Evolutionary conservation across 2,797 vertebrate species (phyloP).

Genomic region (Sciurus vulgaris): DNA sequence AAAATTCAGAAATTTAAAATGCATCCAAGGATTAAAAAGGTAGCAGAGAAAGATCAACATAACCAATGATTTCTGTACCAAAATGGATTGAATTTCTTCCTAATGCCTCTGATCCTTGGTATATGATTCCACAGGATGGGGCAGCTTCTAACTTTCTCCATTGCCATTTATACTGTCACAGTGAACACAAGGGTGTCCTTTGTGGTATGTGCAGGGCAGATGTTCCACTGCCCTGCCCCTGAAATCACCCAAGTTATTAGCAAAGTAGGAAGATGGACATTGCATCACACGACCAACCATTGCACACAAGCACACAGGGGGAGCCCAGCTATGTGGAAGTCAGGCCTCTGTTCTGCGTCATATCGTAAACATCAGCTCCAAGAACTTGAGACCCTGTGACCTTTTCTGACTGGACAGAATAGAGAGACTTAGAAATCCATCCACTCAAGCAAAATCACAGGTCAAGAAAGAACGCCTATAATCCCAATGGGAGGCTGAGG

Average conservation of each 20-base stretch:
- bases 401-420: background rate
- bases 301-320: background rate
- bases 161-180: background rate
- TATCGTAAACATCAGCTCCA: background rate
- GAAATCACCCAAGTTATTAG: background rate
- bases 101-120: background rate
- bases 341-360: background rate
- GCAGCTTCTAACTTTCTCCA: background rate
- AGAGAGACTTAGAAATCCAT: background rate
- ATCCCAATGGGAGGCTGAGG: background rate
- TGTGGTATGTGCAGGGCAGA: background rate
- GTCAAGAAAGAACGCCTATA: background rate
- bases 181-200: background rate
- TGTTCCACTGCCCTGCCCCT: background rate
- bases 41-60: background rate
- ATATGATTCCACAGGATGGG: background rate
- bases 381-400: background rate
- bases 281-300: background rate
- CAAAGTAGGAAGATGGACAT: background rate
- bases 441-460: constrained; percentile 5
- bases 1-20: constrained; percentile 22
- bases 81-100: constrained; percentile 24
- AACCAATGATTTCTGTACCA: background rate
- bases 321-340: background rate
- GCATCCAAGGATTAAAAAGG: background rate